Percentiles rank a stretch among this genome's conserved stretches.
These are phyloP conservation scores for Cylas formicarius DNA, from an alignment of 1,140 invertebrate species.

Conservation along the genomic window DNA sequence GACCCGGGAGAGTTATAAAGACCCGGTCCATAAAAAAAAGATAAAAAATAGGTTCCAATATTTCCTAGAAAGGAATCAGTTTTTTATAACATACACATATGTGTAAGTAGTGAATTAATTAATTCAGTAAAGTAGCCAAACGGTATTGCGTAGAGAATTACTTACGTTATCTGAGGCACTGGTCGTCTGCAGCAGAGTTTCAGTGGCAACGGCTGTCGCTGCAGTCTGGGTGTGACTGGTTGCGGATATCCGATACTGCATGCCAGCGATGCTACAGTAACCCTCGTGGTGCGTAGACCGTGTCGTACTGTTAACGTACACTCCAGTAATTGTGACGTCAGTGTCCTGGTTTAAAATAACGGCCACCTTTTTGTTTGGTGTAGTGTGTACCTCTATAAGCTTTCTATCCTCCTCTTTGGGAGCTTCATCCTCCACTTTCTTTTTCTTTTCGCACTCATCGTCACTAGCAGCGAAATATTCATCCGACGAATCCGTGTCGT, in stretches of 20 bases:
- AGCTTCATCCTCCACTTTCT: conserved; percentile 41
- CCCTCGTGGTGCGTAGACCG: conserved; percentile 69
- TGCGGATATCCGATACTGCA: conserved; percentile 73
- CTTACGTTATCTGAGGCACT: conserved; percentile 44
- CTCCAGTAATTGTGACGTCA: conserved; percentile 77
- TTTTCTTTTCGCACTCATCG: conserved; percentile 43
- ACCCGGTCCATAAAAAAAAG: too few species aligned
- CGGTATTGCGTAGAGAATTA: conserved; percentile 10
- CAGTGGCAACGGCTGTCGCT: conserved; percentile 63
- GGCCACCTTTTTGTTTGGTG: conserved; percentile 52
- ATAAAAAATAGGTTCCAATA: too few species aligned
- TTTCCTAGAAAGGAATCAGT: too few species aligned
- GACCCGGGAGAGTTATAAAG: too few species aligned
- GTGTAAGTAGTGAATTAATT: too few species aligned
- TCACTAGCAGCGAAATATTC: conserved; percentile 25
- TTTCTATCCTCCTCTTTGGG: conserved; percentile 47
- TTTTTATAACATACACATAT: too few species aligned
- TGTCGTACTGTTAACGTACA: conserved; percentile 67
- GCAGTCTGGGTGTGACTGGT: conserved; percentile 72
- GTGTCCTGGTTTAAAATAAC: conserved; percentile 75
- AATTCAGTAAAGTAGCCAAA: too few species aligned
- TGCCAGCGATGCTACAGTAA: conserved; percentile 71
- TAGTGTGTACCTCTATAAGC: conserved; percentile 49
- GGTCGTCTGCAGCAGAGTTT: conserved; percentile 41
- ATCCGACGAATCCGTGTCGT: conserved; percentile 48